Base-by-base conservation (phyloP, 1,140 invertebrate species). In the Acromyrmex charruanus region DNA sequence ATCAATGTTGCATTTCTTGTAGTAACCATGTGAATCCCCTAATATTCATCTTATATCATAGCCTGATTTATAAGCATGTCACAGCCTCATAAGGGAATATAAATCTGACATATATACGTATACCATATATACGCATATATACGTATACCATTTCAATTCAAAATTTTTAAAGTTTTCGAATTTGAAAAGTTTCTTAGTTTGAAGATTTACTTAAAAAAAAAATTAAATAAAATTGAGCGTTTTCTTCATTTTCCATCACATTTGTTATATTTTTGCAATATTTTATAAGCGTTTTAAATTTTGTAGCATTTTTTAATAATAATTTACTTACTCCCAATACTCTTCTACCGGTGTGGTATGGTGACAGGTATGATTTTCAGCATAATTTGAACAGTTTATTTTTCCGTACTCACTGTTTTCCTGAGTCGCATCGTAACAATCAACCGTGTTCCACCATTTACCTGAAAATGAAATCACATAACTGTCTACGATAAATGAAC, bases 321-420 rank as follows among this genome's bases (percentile, higher is more conserved):
- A 3, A 16, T 71, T 66, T 61, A 93, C 96, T 96, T 94, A 97
- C 96, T 97, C 96, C 94, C 96, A 97, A 93, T 95, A 97, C 94
- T 97, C 96, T 92, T 97, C 96, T 0, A 97, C 96, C 3, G 96
- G 95, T 1, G 96, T 95, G 3, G 94, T 94, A 28, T 94, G 91
- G 71, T 93, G 89, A 25, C 81, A 35, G 6, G 77, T 89, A 61
- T 61, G 51, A 82, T 91, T 92, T 16, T 9, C 39, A 1, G 39
- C 80, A 0, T 25, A 44, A 55, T 69, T 90, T 14, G 86, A 61
- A 35, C 0, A 18, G 3, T 89, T 89, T 0, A 49, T 14, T 14
- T 28, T 25, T 12, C 14, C 16, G 6, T 35, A 5, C 0, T 5
- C 44, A 7, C 9, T 77, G n/a, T n/a, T 55, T 25, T 85, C 87